Percentiles rank a stretch among this genome's conserved stretches.
These are phyloP conservation scores for Loriculus beryllinus DNA, from an alignment of 2,797 vertebrate genomes.

Conservation along the genomic window DNA sequence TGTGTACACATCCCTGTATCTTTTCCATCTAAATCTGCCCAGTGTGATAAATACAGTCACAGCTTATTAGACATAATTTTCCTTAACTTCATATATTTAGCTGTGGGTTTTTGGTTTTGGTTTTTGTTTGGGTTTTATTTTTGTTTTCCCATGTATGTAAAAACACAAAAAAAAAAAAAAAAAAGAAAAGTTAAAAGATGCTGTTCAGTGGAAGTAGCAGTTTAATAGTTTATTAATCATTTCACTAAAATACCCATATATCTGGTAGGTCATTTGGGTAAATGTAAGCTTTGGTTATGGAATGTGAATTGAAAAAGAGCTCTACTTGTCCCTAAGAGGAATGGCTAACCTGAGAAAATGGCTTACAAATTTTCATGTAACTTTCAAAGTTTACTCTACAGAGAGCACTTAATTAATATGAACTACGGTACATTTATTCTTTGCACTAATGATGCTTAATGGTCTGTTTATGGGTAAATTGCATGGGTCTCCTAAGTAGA, in stretches of 20 bases:
- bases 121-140: background rate
- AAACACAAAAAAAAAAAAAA: background rate
- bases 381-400: slow-evolving; percentile 66
- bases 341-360: slow-evolving; percentile 30
- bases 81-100: background rate
- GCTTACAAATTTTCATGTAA: slow-evolving; percentile 61
- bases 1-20: background rate
- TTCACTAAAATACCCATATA: slow-evolving; percentile 21
- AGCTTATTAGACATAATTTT: slow-evolving; percentile 47
- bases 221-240: slow-evolving; percentile 36
- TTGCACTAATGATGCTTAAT: slow-evolving; percentile 70
- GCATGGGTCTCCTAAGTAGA: slow-evolving; percentile 71
- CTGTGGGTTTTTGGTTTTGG: background rate
- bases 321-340: slow-evolving; percentile 45
- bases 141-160: background rate
- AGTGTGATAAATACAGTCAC: slow-evolving; percentile 8
- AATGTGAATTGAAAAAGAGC: background rate
- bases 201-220: background rate
- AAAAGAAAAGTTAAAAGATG: background rate
- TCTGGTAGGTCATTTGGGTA: slow-evolving; percentile 10
- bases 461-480: slow-evolving; percentile 74
- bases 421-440: slow-evolving; percentile 72
- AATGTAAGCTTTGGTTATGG: slow-evolving; percentile 10
- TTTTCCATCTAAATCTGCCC: slow-evolving; percentile 10
- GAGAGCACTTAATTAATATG: slow-evolving; percentile 70